A percentile compares a stretch with the other conserved stretches of the same genome.
Conservation (phyloP, 2,113 vertebrate genomes). For the Uria aalge region DNA sequence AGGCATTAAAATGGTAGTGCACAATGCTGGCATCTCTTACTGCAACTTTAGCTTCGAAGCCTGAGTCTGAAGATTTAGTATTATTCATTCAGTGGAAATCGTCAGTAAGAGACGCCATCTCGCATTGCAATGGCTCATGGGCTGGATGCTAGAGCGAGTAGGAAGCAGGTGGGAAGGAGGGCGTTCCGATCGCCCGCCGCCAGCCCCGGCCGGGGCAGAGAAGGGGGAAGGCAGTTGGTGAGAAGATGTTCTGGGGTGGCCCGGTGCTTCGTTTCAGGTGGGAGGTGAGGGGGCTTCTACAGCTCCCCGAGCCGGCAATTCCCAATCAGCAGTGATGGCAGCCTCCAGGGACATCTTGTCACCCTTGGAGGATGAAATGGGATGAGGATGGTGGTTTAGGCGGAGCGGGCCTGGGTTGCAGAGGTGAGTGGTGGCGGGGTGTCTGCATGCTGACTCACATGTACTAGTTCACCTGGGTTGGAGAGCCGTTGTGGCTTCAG, state of each 20-base stretch:
- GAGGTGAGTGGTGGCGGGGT: constrained; percentile 48
- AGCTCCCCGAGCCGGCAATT: background rate
- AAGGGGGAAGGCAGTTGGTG: background rate
- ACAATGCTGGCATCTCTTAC: constrained; percentile 48
- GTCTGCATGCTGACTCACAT: constrained; percentile 74
- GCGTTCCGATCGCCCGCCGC: background rate
- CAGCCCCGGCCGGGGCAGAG: background rate
- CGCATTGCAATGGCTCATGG: constrained; percentile 32
- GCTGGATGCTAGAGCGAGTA: background rate
- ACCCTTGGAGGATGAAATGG: constrained; percentile 43
- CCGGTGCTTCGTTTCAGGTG: background rate
- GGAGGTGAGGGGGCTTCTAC: background rate
- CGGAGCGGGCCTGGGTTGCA: background rate
- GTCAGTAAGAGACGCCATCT: constrained; percentile 34
- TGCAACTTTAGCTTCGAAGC: background rate
- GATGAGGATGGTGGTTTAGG: constrained; percentile 54
- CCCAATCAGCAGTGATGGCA: background rate
- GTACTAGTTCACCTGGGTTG: constrained; percentile 71
- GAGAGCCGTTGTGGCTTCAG: constrained; percentile 69
- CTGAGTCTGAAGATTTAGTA: background rate
- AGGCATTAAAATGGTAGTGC: background rate
- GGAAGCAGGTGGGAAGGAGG: background rate
- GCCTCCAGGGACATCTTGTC: constrained; percentile 46
- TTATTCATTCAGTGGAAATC: background rate
- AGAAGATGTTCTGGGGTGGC: constrained; percentile 46